Percentiles rank a stretch among this genome's conserved stretches.
Conservation (phyloP, 1,140 invertebrate genomes). For the Anastatus disparis region DNA sequence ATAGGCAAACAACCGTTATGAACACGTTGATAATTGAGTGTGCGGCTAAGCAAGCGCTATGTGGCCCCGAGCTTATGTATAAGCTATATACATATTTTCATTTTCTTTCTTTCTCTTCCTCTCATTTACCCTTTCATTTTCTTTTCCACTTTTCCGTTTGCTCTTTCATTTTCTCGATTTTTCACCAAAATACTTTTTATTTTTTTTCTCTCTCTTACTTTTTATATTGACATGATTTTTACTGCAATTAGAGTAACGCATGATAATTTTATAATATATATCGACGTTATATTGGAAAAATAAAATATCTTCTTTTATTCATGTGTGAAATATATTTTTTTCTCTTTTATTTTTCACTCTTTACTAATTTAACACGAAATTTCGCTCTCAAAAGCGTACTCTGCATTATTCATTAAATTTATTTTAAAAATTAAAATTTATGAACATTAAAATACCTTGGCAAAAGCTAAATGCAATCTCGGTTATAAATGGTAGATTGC, state of each 20-base stretch:
- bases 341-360: too few relatives aligned
- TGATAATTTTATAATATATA: neutral
- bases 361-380: too few relatives aligned
- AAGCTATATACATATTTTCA: too few relatives aligned
- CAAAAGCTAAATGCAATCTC: too few relatives aligned
- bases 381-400: too few relatives aligned
- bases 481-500: too few relatives aligned
- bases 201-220: neutral
- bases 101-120: conserved; percentile 1
- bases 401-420: too few relatives aligned
- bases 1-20: conserved; percentile 38
- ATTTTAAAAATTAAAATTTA: too few relatives aligned
- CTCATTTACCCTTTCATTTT: neutral
- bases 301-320: too few relatives aligned
- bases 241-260: neutral
- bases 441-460: too few relatives aligned
- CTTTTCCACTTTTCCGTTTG: neutral
- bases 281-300: too few relatives aligned
- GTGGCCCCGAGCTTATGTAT: conserved; percentile 15
- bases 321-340: too few relatives aligned
- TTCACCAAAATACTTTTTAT: neutral
- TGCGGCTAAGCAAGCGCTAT: conserved; percentile 32
- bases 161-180: neutral
- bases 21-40: conserved; percentile 35
- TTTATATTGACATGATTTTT: neutral